Evolutionary conservation across 2,113 vertebrate genomes (phyloP), one percentile per base, ranked within the genome.

Genomic region (Pangasianodon hypophthalmus): DNA sequence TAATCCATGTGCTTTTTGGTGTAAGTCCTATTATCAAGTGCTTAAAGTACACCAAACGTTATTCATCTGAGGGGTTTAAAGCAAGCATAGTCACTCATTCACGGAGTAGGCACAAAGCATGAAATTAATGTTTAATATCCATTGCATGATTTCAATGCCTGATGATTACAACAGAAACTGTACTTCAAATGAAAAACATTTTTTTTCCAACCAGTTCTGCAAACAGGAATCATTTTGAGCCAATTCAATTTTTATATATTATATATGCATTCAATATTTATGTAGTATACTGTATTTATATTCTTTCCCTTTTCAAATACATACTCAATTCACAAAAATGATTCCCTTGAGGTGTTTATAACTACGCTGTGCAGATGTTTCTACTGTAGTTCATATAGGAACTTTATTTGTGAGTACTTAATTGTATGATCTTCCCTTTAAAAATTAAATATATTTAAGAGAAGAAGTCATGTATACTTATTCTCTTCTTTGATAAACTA

Each of bases 111-210:
- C 44, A 69, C 84, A 85, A 69, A 67, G 84, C 84, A 46, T 85
- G 60, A 85, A 85, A 85, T 85, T 50, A 85, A 69, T 56, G 77
- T 87, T 87, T 80, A 58, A 21, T 64, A 87, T 80, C 60, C 37
- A 1, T 44, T 64, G 26, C 41, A 87, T 79, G 37, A 62, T 62
- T 44, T 80, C 56, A 0, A 50, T 80, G 56, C 84, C 62, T 85
- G 44, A 67, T 3, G 29, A 85, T 85, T 85, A 85, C 14, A 85
- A 85, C 7, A 67, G 26, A 50, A 69, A 64, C 83, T 48, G 11
- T 48, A 50, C 62, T 69, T 69, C 44, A 67, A 44, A 69, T 37
- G 4, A 67, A 64, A 85, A 85, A 19, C 6, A n/a, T 50, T 32
- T 84, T 64, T 13, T 26, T 8, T 3, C 16, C 37, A 67, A 67